Conservation (phyloP, 1,140 invertebrate genomes). For the Arctopsyche grandis region DNA sequence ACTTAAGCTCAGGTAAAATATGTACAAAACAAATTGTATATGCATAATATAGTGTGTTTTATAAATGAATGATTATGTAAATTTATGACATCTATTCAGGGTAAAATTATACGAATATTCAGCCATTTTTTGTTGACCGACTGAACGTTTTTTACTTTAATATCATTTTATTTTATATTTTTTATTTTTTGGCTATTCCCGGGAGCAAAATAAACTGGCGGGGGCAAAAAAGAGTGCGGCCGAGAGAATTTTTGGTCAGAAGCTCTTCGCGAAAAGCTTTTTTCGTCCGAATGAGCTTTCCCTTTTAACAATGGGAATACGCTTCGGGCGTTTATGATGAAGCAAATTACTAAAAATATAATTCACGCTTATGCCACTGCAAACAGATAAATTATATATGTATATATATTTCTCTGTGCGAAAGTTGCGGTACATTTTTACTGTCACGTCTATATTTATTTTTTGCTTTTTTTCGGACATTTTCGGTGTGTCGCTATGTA, state of each 20-base stretch:
- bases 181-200: neutral
- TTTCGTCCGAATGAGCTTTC: conserved; percentile 26
- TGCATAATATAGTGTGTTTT: neutral
- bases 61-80: neutral
- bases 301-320: conserved; percentile 22
- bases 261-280: conserved; percentile 2
- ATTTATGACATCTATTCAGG: neutral
- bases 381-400: conserved; percentile 37
- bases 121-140: neutral
- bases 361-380: conserved; percentile 20
- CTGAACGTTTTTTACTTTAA: no score
- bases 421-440: conserved; percentile 12
- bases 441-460: conserved; percentile 8
- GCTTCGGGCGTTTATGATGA: conserved; percentile 31
- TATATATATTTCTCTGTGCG: conserved; percentile 32
- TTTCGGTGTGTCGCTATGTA: neutral
- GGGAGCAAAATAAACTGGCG: neutral
- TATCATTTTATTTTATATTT: neutral
- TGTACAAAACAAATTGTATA: no score
- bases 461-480: conserved; percentile 3
- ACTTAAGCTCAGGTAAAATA: no score
- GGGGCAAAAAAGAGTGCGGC: neutral
- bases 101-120: neutral
- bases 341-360: conserved; percentile 38
- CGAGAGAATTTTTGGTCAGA: neutral